These are phyloP conservation scores for Platygyra sinensis DNA, from an alignment of 64 coral and sea anemone genomes.

Conservation along the genomic window DNA sequence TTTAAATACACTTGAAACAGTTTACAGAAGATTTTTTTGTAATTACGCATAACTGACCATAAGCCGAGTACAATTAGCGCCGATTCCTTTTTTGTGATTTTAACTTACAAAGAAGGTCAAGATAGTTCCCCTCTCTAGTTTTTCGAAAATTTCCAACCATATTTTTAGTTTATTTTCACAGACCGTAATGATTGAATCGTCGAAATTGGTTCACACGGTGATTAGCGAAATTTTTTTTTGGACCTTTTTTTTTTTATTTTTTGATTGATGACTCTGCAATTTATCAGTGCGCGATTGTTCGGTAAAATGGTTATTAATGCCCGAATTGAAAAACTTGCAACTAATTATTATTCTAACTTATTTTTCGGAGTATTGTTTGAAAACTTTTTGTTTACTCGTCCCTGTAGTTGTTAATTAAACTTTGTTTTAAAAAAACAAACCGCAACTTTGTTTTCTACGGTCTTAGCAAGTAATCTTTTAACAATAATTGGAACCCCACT, in stretches of 20 bases:
- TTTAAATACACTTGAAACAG: slow-evolving; percentile 14
- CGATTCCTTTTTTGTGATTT: neutral
- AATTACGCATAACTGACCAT: neutral
- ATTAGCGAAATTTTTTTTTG: neutral
- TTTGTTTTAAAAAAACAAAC: neutral
- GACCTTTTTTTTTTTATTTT: neutral
- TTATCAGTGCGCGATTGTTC: too few species aligned
- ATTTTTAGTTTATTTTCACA: too few species aligned
- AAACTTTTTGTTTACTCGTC: slow-evolving; percentile 1
- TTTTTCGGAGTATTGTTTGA: neutral
- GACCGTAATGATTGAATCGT: too few species aligned
- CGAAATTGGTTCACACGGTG: neutral
- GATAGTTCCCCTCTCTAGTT: neutral
- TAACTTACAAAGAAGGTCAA: neutral
- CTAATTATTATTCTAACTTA: too few species aligned
- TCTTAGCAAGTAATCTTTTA: neutral
- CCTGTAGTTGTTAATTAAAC: neutral
- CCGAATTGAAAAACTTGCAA: too few species aligned
- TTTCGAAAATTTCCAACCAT: too few species aligned
- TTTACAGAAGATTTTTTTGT: neutral
- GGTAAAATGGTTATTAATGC: too few species aligned
- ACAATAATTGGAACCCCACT: neutral
- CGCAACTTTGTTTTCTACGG: neutral
- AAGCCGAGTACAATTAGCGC: neutral
- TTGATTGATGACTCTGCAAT: neutral